These are phyloP conservation scores for Actinernus sp. DNA, from an alignment of 92 coral and sea anemone species.

Conservation along the genomic window DNA sequence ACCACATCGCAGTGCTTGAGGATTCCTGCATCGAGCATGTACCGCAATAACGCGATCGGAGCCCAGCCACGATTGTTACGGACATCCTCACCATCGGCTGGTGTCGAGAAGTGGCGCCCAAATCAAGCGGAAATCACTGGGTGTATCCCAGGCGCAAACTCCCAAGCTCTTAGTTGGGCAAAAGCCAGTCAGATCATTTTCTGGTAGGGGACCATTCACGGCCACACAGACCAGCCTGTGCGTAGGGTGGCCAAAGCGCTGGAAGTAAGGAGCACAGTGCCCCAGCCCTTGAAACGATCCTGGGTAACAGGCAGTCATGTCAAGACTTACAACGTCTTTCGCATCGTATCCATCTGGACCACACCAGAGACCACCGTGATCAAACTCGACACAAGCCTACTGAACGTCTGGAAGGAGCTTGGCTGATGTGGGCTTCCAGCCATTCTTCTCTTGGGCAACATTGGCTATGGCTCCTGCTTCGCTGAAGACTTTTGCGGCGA, in stretches of 20 bases:
- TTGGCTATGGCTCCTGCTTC: too few relatives aligned
- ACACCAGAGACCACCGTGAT: conserved; percentile 31
- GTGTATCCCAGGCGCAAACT: background rate
- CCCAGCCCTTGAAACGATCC: conserved; percentile 8
- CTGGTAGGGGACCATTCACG: background rate
- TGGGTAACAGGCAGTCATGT: conserved; percentile 45
- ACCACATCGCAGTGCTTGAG: background rate
- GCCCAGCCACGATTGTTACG: conserved; percentile 18
- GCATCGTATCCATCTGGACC: background rate
- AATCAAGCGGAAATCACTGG: conserved; percentile 24
- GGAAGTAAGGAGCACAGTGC: conserved; percentile 1
- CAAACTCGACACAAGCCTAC: conserved; percentile 6
- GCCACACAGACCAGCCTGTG: conserved; percentile 9
- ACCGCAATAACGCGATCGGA: background rate
- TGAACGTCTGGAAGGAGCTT: background rate
- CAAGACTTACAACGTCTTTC: conserved; percentile 6
- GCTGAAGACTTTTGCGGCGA: conserved; percentile 7
- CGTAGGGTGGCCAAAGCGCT: conserved; percentile 22
- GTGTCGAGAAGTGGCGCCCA: conserved; percentile 12
- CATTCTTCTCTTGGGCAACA: too few relatives aligned
- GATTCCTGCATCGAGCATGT: background rate
- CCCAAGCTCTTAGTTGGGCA: conserved; percentile 6
- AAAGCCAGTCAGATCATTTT: background rate
- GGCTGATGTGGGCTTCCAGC: too few relatives aligned
- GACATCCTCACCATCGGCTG: too few relatives aligned